A percentile compares a stretch with the other conserved stretches of the same genome.
phyloP scores from a whole-genome alignment of 2,888 invertebrate species.

The Amblyteles armatorius region DNA sequence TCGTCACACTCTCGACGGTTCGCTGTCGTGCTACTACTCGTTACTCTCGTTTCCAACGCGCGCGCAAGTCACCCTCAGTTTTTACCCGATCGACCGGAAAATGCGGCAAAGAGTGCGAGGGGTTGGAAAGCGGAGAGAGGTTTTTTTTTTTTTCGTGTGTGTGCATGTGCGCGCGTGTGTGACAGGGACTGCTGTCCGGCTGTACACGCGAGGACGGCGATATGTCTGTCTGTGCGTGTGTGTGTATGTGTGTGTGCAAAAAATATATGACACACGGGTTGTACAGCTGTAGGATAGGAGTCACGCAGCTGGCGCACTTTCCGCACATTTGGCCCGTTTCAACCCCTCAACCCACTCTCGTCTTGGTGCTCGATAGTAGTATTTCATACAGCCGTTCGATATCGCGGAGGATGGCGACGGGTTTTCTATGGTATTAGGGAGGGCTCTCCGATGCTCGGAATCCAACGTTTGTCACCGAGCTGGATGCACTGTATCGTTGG shows the following conservation, averaged over 20 bases:
- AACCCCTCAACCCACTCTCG: constrained; percentile 38
- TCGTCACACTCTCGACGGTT: constrained; percentile 34
- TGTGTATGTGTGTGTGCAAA: not conserved
- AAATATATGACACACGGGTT: constrained; percentile 22
- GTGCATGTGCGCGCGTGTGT: not conserved
- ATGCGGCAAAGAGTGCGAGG: constrained; percentile 61
- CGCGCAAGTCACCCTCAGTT: constrained; percentile 58
- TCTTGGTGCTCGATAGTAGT: constrained; percentile 23
- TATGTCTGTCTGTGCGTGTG: not conserved
- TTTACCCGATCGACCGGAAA: constrained; percentile 70
- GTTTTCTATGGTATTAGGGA: constrained; percentile 19
- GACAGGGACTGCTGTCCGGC: constrained; percentile 28
- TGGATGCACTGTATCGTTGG: not conserved
- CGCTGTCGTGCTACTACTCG: constrained; percentile 14
- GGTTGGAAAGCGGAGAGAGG: constrained; percentile 31
- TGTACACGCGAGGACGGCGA: not conserved
- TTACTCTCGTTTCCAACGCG: constrained; percentile 48
- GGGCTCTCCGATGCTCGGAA: not conserved
- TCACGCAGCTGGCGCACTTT: constrained; percentile 63
- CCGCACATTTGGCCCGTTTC: constrained; percentile 53
- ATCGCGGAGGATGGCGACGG: constrained; percentile 18
- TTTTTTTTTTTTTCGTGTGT: not conserved
- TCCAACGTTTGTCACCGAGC: not conserved
- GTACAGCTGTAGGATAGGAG: constrained; percentile 51
- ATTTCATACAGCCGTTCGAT: constrained; percentile 9